Base-by-base conservation (phyloP, 2,888 invertebrate species). In the Junonia oenone region DNA sequence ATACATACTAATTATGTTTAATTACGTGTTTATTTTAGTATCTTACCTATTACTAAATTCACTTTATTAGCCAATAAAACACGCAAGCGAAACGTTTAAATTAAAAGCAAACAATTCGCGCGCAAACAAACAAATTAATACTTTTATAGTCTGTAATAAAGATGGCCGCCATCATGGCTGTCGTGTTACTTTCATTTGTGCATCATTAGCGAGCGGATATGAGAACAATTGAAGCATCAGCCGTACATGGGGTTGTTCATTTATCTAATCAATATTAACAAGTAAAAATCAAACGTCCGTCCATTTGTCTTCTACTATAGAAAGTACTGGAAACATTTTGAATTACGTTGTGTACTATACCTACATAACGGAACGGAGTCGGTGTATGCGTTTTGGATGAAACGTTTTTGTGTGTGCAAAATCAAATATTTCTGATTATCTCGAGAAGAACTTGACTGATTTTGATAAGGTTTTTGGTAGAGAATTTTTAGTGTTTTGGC, bases 211-310 rank as follows among this genome's bases (percentile, higher is more conserved):
- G 55, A 68, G 61, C 77, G 76, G 77, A 76, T 71, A 67, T 63
- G 63, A 61, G 64, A 58, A 61, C 76, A 77, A 77, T 75, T 76
- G 73, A 58, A 55, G 59, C 62, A 63, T 69, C 64, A 64, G 63
- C 65, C 66, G 67, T 66, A 67, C 66, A 68, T 66, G 68, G 71
- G 75, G 73, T 70, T 73, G 73, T 51, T 72, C 76, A 69, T 71
- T 76, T 73, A 69, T 60, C 69, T 73, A 78, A 78, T 78, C 76
- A 74, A 76, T 78, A 77, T 73, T 76, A 76, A 77, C 73, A 72
- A 76, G 69, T 72, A 70, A 71, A 71, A 74, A 74, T 69, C 73
- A 70, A 71, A 71, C 68, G 66, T 66, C 62, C 68, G 66, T 65
- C 63, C 66, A 63, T 63, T 59, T 55, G 56, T 51, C 56, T 59